Base-by-base conservation (phyloP, 2,888 invertebrate genomes). In the Hyposoter dolosus region DNA sequence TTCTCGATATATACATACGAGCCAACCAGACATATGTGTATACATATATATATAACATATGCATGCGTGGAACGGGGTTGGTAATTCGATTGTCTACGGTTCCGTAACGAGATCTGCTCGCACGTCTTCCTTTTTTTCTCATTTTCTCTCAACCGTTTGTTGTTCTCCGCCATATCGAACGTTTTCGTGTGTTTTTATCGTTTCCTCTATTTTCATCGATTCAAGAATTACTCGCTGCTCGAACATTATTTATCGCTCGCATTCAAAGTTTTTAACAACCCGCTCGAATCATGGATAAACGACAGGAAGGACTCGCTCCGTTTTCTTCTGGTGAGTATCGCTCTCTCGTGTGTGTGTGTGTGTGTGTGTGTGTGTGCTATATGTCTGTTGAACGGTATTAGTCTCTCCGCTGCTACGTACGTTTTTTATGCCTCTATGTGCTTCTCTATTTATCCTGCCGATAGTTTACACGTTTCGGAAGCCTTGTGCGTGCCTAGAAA, bases 281-380 rank as follows among this genome's bases (percentile, higher is more conserved):
- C 53, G 65, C 10, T 71, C 66, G 28, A 81, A 88, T 84, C 71
- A 93, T 93, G 93, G 93, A 93, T 85, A 93, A 93, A 90, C 91
- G 91, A 71, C 92, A 92, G 84, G 93, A 93, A 89, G 91, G 91
- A 88, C 88, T 92, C 74, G 91, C 93, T 86, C 93, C 92, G 78
- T 93, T 93, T 89, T 93, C 93, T 78, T 93, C 93, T 83, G 93
- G 93, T 93, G 85, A 93, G 92, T 92, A 81, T 82, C 66, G 87
- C 68, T 53, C 60, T 40, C 40, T 35, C 35, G 6, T 35, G 12
- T 76, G 76, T 60, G 53, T 56, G 63, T 80, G 1, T 40, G 9
- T 76, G 9, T 10, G 12, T 76, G 9, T 40, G 12, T 76, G 9
- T 40, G 12, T 76, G 74, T 43, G 56, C 74, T 60, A 43, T 71